Evolutionary conservation across 2,888 invertebrate species (phyloP).

Genomic region (Torymus aiolomorphi): DNA sequence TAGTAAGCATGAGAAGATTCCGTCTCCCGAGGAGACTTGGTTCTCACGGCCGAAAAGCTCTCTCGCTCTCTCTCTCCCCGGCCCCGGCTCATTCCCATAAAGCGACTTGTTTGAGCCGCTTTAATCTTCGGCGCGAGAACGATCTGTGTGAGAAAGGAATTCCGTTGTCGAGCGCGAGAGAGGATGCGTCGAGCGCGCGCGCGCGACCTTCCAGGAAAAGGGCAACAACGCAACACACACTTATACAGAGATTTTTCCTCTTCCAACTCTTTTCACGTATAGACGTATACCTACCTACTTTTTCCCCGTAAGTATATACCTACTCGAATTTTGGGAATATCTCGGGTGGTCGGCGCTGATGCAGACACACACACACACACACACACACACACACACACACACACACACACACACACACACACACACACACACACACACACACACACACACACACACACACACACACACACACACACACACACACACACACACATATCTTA

Average conservation of each 20-base stretch:
- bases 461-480: no score
- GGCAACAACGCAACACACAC: conserved; percentile 6
- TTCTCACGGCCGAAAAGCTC: conserved; percentile 68
- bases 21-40: conserved; percentile 64
- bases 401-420: no score
- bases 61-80: conserved; percentile 30
- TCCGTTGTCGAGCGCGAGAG: conserved; percentile 19
- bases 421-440: no score
- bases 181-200: no score
- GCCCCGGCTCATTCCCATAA: conserved; percentile 50
- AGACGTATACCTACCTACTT: background rate
- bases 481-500: no score
- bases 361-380: no score
- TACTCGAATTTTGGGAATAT: no score
- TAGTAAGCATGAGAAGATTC: conserved; percentile 71
- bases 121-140: conserved; percentile 32
- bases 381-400: no score
- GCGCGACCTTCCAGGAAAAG: conserved; percentile 32
- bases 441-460: no score
- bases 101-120: conserved; percentile 30
- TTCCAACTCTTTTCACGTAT: background rate
- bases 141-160: conserved; percentile 41
- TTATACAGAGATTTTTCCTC: conserved; percentile 18
- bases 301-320: no score
- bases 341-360: conserved; percentile 6